Base-by-base conservation (phyloP, 2,888 invertebrate genomes). In the Drosophila kambysellisi region DNA sequence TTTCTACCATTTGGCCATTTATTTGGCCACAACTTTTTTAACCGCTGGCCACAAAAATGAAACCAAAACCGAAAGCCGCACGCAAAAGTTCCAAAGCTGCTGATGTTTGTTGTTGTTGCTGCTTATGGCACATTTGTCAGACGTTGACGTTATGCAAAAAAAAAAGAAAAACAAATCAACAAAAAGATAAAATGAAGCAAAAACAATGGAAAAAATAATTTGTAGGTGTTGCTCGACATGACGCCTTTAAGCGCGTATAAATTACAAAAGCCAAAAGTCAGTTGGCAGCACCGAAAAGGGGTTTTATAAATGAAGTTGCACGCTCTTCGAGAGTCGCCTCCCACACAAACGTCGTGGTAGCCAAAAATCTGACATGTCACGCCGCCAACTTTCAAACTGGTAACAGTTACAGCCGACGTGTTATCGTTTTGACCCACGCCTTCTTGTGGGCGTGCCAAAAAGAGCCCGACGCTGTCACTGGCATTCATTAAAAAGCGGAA, bases 81-180 rank as follows among this genome's bases (percentile, higher is more conserved):
- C 88, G 85, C 81, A 84, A 87, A 84, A 87, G 73, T 84, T 87
- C 70, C 58, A 63, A 56, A 63, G 70, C 73, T 67, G 64, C 48
- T 64, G 63, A 37, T 60, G 62, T 17, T 60, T 37, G 43, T 17
- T 71, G 53, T 11, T 62, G 70, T 52, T 68, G 78, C 84, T 91
- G 89, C 89, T 91, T 88, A 91, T 89, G 85, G 81, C 84, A 85
- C 89, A 91, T 91, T 91, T 91, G 89, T 91, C 91, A 90, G 90
- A 82, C 79, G 87, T 86, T 84, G 87, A 82, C 87, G 83, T 84
- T 90, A 88, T 83, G 83, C 83, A 81, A 86, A 82, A 72, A 79
- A 76, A 63, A 51, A 64, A 64, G n/a, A 50, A n/a, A 20, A 53
- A 62, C 60, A 60, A 70, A 46, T 15, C 8, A 25, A 25, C 25